Conservation (phyloP, 2,888 invertebrate genomes). For the Allolobophora icterica region DNA sequence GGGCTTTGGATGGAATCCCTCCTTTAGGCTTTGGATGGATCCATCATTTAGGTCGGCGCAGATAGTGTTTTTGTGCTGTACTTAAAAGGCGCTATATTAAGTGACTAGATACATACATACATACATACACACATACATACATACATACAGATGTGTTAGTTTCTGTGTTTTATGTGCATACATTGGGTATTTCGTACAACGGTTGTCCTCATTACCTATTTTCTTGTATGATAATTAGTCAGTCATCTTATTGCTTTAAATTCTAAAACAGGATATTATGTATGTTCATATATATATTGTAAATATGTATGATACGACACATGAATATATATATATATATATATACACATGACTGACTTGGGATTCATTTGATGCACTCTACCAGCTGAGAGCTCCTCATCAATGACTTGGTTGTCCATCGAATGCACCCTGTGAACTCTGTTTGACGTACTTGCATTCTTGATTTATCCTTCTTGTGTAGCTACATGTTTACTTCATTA, state of each 20-base stretch:
- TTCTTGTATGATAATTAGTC: not conserved
- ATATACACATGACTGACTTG: not conserved
- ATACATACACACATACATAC: too few species aligned
- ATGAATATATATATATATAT: not conserved
- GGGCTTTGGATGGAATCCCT: too few species aligned
- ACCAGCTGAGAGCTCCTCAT: not conserved
- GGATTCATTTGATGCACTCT: not conserved
- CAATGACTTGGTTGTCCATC: not conserved
- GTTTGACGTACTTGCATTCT: not conserved
- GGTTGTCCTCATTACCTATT: not conserved
- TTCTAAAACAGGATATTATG: not conserved
- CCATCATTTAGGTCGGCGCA: too few species aligned
- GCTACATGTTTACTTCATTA: not conserved
- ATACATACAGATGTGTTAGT: not conserved
- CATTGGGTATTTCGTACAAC: not conserved
- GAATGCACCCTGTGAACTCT: not conserved
- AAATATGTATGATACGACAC: too few species aligned
- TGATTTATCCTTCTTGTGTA: not conserved
- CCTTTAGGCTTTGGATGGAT: too few species aligned
- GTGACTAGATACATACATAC: too few species aligned
- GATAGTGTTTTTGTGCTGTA: too few species aligned
- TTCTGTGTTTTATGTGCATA: not conserved
- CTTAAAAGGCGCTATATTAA: too few species aligned
- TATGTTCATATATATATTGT: not conserved
- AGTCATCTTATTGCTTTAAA: conserved; percentile 4